These are phyloP conservation scores for Frieseomelitta varia DNA, from an alignment of 1,140 invertebrate genomes.

Conservation along the genomic window DNA sequence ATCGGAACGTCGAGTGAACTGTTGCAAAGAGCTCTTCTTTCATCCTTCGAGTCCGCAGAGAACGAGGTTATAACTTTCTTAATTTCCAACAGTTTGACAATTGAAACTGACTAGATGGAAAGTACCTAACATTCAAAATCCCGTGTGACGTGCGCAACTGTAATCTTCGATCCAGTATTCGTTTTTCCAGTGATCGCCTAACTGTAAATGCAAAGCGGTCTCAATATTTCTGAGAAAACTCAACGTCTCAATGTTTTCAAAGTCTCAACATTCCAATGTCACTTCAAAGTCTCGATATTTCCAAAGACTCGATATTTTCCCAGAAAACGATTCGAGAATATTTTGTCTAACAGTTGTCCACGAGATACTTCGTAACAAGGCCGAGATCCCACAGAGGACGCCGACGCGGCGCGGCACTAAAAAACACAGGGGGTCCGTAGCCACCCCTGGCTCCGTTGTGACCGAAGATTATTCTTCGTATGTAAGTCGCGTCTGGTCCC, in stretches of 20 bases:
- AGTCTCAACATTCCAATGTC: too few relatives aligned
- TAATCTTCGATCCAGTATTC: not conserved
- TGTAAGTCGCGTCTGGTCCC: conserved; percentile 59
- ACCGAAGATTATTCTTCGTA: conserved; percentile 58
- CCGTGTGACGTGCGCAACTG: too few relatives aligned
- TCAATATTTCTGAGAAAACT: not conserved
- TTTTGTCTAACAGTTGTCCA: not conserved
- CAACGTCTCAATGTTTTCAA: not conserved
- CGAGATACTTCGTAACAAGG: conserved; percentile 30
- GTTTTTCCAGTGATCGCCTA: not conserved
- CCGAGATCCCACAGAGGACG: conserved; percentile 8
- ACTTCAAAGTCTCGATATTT: not conserved
- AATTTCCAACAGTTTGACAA: too few relatives aligned
- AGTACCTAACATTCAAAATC: too few relatives aligned
- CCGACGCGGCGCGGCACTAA: conserved; percentile 12
- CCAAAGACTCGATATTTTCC: not conserved
- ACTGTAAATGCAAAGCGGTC: too few relatives aligned
- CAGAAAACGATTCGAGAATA: not conserved
- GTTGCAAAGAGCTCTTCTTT: too few relatives aligned
- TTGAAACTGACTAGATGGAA: too few relatives aligned
- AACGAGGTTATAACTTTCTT: too few relatives aligned
- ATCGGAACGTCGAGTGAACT: too few relatives aligned
- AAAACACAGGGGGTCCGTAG: conserved; percentile 52
- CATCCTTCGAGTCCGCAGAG: too few relatives aligned
- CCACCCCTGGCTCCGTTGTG: conserved; percentile 38